Conservation (phyloP, 1,140 invertebrate species). For the Calliphora vicina region DNA sequence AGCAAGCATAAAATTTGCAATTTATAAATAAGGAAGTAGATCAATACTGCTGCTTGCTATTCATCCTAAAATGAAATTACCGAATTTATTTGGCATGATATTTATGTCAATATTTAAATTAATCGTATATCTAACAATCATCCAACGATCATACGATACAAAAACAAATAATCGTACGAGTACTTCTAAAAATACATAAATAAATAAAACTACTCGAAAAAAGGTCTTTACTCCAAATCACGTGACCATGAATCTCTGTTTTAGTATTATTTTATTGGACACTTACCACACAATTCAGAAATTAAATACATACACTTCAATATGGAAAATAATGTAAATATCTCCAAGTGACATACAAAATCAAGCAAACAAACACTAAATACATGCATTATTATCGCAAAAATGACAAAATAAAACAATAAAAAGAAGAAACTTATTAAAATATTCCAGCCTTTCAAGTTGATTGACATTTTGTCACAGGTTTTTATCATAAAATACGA, state of each 20-base stretch:
- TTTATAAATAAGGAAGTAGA: no score
- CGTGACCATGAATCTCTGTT: conserved; percentile 23
- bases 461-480: conserved; percentile 26
- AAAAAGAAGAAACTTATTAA: neutral
- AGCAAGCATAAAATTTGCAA: no score
- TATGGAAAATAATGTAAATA: neutral
- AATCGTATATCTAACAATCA: no score
- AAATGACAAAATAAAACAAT: neutral
- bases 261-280: neutral
- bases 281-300: neutral
- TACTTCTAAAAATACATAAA: no score
- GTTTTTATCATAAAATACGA: neutral
- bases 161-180: no score
- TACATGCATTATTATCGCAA: neutral
- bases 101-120: no score
- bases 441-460: neutral
- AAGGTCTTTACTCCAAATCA: conserved; percentile 19
- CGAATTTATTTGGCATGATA: no score
- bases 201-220: neutral
- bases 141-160: no score
- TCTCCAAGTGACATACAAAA: neutral
- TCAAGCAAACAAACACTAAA: no score
- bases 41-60: no score
- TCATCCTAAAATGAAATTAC: no score
- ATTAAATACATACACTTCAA: neutral